Base-by-base conservation (phyloP, 2,888 invertebrate genomes). In the Adelognathus sp. region DNA sequence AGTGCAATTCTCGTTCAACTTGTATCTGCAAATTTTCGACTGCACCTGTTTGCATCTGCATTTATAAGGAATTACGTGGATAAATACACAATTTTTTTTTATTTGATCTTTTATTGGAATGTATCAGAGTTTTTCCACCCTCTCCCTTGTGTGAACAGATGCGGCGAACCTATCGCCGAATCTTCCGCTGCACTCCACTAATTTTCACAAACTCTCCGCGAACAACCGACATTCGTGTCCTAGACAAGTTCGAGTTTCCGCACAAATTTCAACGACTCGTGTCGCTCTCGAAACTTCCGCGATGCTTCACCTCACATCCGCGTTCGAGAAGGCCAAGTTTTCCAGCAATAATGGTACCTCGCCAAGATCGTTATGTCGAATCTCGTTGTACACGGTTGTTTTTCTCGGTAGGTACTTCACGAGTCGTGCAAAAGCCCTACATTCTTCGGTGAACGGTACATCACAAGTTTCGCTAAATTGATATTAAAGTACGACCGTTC, bases 261-360 rank as follows among this genome's bases (percentile, higher is more conserved):
- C n/a, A 71, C 71, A 75, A 79, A 71, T 61, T 79, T 75, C 56
- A 46, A 75, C 66, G 44, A 75, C 39, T 64, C 79, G 58, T 60
- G 44, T n/a, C n/a, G 41, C 27, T 75, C 79, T 75, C 66, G 29
- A 79, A 79, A 79, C 54, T 79, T 79, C 75, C 61, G 52, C 61
- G 27, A 61, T 67, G 61, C 46, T 52, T 41, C 33, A 50, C 66
- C 46, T 58, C 70, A 31, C 31, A 46, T 44, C 24, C 54, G 67
- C 27, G 61, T 58, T 75, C 46, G 27, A 71, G 24, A 71, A 24
- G 36, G 75, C 61, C n/a, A 71, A 73, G 14, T 79, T 78, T 71
- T 67, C 44, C 61, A 14, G 29, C 44, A 46, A 54, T 39, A 27
- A n/a, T n/a, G n/a, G n/a, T n/a, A n/a, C n/a, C 75, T 75, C 63